Conservation (phyloP, 2,888 invertebrate species). For the Cryptus armator region DNA sequence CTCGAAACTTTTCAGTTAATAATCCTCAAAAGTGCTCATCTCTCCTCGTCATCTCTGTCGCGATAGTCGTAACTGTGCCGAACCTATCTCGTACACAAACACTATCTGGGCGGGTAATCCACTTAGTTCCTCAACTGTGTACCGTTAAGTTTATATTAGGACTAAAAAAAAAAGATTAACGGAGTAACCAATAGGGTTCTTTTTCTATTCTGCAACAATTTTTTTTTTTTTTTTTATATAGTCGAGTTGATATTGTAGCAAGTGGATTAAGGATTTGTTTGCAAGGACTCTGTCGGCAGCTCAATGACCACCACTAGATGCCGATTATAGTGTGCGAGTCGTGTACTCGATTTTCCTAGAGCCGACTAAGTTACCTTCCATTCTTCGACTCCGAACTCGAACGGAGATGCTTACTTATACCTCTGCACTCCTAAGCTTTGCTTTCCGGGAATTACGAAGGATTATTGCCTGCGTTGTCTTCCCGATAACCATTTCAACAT, state of each 20-base stretch:
- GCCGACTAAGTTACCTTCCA: not conserved
- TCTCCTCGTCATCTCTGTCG: slow-evolving; percentile 37
- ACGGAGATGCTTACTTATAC: not conserved
- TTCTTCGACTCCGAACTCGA: not conserved
- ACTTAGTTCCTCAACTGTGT: too few species aligned
- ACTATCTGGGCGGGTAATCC: too few species aligned
- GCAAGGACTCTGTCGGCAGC: not conserved
- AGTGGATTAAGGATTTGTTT: not conserved
- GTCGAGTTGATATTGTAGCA: not conserved
- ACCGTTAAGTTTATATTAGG: too few species aligned
- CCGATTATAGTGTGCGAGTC: not conserved
- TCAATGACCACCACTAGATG: not conserved
- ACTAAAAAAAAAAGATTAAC: too few species aligned
- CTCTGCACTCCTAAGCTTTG: not conserved
- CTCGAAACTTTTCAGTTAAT: slow-evolving; percentile 27
- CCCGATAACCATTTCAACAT: not conserved
- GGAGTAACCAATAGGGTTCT: too few species aligned
- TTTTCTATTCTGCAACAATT: too few species aligned
- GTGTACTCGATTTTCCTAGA: not conserved
- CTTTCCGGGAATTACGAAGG: not conserved
- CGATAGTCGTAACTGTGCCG: slow-evolving; percentile 13
- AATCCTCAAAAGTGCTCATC: slow-evolving; percentile 30
- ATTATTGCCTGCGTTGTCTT: slow-evolving; percentile 5
- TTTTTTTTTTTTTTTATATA: too few species aligned
- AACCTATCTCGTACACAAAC: not conserved